These are phyloP conservation scores for Alouatta caraya DNA, from an alignment of 2,797 vertebrate species.

Conservation along the genomic window DNA sequence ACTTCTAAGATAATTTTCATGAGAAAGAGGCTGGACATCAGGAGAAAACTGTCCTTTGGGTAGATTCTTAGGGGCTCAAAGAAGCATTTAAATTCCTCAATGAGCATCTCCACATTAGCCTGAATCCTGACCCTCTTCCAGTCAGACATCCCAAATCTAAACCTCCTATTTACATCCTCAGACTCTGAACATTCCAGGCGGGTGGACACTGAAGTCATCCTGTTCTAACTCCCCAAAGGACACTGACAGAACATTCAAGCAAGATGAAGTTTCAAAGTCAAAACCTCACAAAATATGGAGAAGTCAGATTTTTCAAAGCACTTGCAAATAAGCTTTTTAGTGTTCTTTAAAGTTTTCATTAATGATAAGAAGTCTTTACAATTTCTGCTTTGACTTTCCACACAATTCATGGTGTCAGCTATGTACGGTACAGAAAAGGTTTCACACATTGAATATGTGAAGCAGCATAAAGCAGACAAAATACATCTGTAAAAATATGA, in stretches of 20 bases:
- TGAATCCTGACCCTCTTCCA: not conserved
- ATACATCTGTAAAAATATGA: not conserved
- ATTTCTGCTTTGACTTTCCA: constrained; percentile 7
- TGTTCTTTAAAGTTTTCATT: constrained; percentile 75
- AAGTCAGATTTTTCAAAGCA: constrained; percentile 78
- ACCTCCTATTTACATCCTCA: not conserved
- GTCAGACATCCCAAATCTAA: not conserved
- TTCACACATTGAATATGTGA: not conserved
- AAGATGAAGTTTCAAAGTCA: constrained; percentile 82
- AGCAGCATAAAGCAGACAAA: constrained; percentile 11
- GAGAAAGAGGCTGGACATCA: not conserved
- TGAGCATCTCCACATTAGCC: not conserved
- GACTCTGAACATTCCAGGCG: constrained; percentile 55
- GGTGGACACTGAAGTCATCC: constrained; percentile 57
- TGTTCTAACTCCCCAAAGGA: constrained; percentile 64
- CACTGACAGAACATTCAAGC: constrained; percentile 83
- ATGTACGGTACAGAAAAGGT: constrained; percentile 13
- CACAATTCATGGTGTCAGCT: not conserved
- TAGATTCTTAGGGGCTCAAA: not conserved
- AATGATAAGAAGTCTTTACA: constrained; percentile 69
- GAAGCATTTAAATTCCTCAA: not conserved
- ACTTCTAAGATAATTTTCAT: not conserved
- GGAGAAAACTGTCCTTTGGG: not conserved
- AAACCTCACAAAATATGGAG: constrained; percentile 74
- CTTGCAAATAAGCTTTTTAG: constrained; percentile 62